These are phyloP conservation scores for Idaea aversata DNA, from an alignment of 2,888 invertebrate species.

Conservation along the genomic window DNA sequence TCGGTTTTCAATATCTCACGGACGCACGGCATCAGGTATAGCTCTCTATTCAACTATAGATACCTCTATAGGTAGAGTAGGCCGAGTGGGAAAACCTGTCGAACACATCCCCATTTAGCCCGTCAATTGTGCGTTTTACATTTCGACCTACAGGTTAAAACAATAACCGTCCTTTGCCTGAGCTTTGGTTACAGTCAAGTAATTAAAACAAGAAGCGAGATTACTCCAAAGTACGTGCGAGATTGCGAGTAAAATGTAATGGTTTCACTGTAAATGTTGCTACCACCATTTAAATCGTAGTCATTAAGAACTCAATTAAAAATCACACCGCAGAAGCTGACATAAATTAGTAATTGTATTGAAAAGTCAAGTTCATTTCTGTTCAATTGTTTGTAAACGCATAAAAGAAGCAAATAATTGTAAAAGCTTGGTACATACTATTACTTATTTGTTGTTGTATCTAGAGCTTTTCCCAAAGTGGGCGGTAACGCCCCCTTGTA, in stretches of 20 bases:
- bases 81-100: conserved; percentile 49
- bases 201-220: conserved; percentile 30
- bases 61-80: conserved; percentile 8
- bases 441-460: too few species aligned
- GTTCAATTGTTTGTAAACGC: background rate
- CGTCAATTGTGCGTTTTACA: conserved; percentile 54
- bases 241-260: conserved; percentile 21
- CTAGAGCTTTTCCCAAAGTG: too few species aligned
- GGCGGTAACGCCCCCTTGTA: too few species aligned
- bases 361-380: background rate
- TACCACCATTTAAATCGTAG: conserved; percentile 5
- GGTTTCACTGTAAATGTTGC: conserved; percentile 22
- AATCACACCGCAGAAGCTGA: conserved; percentile 4
- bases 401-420: too few species aligned
- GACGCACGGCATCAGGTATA: conserved; percentile 43
- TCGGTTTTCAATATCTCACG: conserved; percentile 75
- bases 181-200: conserved; percentile 23
- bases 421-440: too few species aligned
- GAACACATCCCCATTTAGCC: conserved; percentile 62
- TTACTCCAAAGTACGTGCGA: conserved; percentile 23
- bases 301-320: conserved; percentile 6
- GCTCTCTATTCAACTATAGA: conserved; percentile 8
- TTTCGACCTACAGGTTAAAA: conserved; percentile 36
- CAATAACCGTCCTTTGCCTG: conserved; percentile 27
- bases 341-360: background rate